phyloP scores from a whole-genome alignment of 2,888 invertebrate species.

The Tipula unca region DNA sequence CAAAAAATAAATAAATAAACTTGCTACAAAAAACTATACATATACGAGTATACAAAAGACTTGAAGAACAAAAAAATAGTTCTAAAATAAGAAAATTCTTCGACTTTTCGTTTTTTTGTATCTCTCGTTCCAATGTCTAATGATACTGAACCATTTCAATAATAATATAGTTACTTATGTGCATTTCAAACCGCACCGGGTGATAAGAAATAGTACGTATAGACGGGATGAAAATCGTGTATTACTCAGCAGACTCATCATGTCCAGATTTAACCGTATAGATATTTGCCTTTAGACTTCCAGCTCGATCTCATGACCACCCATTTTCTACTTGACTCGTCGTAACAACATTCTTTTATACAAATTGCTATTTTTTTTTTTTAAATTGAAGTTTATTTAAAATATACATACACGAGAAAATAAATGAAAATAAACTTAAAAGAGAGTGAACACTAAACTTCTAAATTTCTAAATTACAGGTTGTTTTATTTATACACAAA shows the following conservation, averaged over 20 bases:
- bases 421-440: neutral
- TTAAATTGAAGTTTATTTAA: neutral
- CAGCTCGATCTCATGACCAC: neutral
- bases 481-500: neutral
- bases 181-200: neutral
- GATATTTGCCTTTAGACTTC: neutral
- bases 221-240: neutral
- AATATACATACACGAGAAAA: neutral
- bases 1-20: neutral
- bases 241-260: neutral
- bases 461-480: neutral
- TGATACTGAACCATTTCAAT: conserved; percentile 8
- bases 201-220: neutral
- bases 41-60: neutral
- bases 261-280: neutral
- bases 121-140: neutral
- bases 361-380: neutral
- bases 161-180: neutral
- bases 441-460: neutral
- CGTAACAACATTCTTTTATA: neutral
- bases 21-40: neutral
- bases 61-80: neutral
- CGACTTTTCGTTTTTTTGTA: neutral
- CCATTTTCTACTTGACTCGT: neutral
- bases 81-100: neutral